These are phyloP conservation scores for Mirza zaza DNA, from an alignment of 2,113 vertebrate genomes.

Conservation along the genomic window DNA sequence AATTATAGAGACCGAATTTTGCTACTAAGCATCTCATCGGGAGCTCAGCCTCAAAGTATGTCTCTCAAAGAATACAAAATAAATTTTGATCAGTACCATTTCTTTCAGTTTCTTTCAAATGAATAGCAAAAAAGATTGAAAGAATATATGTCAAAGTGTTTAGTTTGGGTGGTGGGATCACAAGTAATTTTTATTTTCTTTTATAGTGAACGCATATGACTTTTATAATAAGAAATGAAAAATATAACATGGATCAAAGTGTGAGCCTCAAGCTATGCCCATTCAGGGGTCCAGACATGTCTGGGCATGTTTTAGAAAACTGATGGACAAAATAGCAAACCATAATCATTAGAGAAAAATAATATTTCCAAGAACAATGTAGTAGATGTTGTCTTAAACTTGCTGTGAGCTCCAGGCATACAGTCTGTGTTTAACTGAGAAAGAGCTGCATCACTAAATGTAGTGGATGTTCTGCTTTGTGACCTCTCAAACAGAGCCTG, in stretches of 20 bases:
- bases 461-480: neutral
- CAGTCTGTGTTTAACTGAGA: neutral
- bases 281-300: neutral
- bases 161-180: neutral
- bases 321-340: neutral
- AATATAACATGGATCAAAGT: neutral
- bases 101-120: neutral
- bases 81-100: neutral
- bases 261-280: neutral
- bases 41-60: neutral
- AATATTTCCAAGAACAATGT: neutral
- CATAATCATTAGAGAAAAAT: neutral
- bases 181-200: neutral
- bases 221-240: neutral
- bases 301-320: neutral
- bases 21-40: neutral
- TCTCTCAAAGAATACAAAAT: neutral
- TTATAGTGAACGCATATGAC: neutral
- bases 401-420: rapidly evolving
- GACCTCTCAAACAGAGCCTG: neutral
- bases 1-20: neutral
- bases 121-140: neutral
- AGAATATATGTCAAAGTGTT: neutral
- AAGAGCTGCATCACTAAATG: neutral
- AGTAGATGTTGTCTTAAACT: neutral